phyloP scores from a whole-genome alignment of 2,113 vertebrate species.

The Hoplias malabaricus region DNA sequence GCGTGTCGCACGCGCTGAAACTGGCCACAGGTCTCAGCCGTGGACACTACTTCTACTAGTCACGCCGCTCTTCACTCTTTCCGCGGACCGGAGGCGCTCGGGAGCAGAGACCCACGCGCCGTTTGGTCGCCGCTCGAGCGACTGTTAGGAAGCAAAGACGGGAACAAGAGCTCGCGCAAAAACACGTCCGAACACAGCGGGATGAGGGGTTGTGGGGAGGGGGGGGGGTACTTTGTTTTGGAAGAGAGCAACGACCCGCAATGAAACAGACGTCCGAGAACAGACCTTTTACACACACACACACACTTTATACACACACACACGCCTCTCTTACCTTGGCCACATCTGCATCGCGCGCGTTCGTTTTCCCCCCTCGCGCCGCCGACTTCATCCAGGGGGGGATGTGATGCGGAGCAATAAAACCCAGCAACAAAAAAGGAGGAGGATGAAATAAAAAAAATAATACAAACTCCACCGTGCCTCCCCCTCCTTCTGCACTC shows the following conservation, averaged over 20 bases:
- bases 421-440: not conserved
- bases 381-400: constrained; percentile 46
- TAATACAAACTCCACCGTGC: constrained; percentile 40
- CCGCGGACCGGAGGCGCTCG: no score
- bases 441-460: constrained; percentile 11
- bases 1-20: no score
- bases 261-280: not conserved
- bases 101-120: no score
- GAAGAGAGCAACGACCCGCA: no score
- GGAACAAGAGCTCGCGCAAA: no score
- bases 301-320: not conserved
- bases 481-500: not conserved
- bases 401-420: not conserved
- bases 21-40: no score
- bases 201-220: no score
- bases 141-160: no score
- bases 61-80: no score
- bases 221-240: not conserved
- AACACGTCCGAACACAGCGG: no score
- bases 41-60: no score
- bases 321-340: constrained; percentile 46
- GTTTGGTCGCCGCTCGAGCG: no score
- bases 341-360: constrained; percentile 43
- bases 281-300: not conserved
- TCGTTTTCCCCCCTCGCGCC: constrained; percentile 38